These are phyloP conservation scores for Meda fulgida DNA, from an alignment of 2,797 vertebrate species.

Conservation along the genomic window DNA sequence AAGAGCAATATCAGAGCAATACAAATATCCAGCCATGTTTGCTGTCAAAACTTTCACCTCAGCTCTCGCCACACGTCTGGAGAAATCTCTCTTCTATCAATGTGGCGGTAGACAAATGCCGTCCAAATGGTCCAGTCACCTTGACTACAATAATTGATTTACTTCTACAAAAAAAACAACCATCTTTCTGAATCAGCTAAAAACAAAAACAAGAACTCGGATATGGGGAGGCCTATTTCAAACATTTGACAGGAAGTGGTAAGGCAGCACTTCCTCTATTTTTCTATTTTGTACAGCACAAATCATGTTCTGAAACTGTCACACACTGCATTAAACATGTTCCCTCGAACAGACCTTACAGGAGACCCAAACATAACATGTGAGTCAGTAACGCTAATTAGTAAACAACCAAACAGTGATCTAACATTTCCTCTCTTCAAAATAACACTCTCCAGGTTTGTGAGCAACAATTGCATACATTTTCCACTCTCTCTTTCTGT, in stretches of 20 bases:
- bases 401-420: not conserved
- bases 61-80: slow-evolving; percentile 59
- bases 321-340: not conserved
- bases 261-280: slow-evolving; percentile 72
- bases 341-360: not conserved
- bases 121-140: slow-evolving; percentile 33
- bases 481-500: slow-evolving; percentile 57
- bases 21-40: slow-evolving; percentile 13
- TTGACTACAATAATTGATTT: not conserved
- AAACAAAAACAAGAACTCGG: slow-evolving; percentile 34
- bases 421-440: not conserved
- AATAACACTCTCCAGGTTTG: slow-evolving; percentile 13
- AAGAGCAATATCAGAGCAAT: not conserved
- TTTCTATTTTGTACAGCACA: not conserved
- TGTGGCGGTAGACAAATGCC: slow-evolving; percentile 23
- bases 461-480: not conserved
- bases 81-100: slow-evolving; percentile 72
- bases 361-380: not conserved
- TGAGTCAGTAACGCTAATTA: not conserved
- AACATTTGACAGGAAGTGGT: slow-evolving; percentile 67
- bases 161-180: slow-evolving; percentile 12
- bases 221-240: slow-evolving; percentile 19
- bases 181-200: slow-evolving; percentile 53
- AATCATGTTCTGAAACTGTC: not conserved
- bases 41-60: slow-evolving; percentile 66